Conservation (phyloP, 2,797 vertebrate species). For the Liasis olivaceus region DNA sequence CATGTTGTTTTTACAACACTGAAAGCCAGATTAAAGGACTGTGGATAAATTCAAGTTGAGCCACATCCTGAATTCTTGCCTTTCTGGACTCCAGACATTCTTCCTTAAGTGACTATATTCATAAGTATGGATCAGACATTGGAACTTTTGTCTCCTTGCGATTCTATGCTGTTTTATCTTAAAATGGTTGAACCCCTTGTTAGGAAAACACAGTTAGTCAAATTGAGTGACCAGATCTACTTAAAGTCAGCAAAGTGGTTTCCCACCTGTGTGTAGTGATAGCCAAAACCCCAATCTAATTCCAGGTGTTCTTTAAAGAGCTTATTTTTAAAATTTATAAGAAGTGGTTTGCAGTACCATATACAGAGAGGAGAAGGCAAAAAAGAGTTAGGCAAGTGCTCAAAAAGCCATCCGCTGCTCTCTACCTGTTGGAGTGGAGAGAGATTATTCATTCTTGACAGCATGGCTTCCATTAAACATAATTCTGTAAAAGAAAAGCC, state of each 20-base stretch:
- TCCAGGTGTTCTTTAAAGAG: accelerated
- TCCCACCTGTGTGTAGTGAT: accelerated
- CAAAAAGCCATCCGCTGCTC: background rate
- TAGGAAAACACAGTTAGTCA: background rate
- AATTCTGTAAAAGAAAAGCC: conserved; percentile 43
- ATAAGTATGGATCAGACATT: background rate
- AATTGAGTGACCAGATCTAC: background rate
- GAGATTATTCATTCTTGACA: background rate
- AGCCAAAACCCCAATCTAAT: accelerated
- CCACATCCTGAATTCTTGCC: background rate
- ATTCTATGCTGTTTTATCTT: background rate
- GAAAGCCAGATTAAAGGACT: background rate
- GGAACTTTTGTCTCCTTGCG: background rate
- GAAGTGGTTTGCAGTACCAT: accelerated
- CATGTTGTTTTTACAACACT: background rate
- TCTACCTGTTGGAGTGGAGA: conserved; percentile 2
- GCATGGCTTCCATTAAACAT: conserved; percentile 59
- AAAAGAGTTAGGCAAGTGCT: conserved; percentile 23
- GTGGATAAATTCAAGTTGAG: background rate
- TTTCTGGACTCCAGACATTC: background rate
- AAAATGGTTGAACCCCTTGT: background rate
- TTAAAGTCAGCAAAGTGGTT: background rate
- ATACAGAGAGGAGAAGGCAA: background rate
- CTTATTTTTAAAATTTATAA: accelerated
- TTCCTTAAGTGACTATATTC: background rate